Evolutionary conservation across 2,113 vertebrate species (phyloP).

Genomic region (Laterallus jamaicensis): DNA sequence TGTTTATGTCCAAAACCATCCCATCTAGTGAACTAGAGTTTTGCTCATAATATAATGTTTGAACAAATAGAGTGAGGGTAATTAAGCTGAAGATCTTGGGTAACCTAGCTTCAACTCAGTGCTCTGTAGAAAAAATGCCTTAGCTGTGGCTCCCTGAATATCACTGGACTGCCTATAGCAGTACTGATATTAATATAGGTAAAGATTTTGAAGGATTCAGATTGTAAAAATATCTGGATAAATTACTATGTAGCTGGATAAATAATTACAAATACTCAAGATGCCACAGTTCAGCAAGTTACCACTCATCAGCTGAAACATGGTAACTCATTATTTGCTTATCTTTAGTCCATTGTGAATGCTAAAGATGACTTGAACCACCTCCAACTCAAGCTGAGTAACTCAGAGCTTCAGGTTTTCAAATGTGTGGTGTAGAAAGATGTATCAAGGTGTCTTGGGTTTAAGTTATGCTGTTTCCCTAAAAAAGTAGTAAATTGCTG

Average conservation of each 20-base stretch:
- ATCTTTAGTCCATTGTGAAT: not conserved
- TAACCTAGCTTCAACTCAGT: not conserved
- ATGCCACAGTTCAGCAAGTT: not conserved
- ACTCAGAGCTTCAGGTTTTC: not conserved
- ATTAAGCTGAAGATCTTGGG: constrained; percentile 3
- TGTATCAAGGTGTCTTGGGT: not conserved
- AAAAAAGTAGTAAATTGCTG: not conserved
- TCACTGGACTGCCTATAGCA: not conserved
- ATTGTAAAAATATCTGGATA: not conserved
- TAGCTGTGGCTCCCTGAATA: not conserved
- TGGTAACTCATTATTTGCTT: not conserved
- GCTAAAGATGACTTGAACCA: not conserved
- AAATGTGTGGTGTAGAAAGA: not conserved
- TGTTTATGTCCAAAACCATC: constrained; percentile 28
- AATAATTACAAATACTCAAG: constrained; percentile 1
- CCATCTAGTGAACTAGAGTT: constrained; percentile 8
- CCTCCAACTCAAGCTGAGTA: not conserved
- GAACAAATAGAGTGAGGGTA: not conserved
- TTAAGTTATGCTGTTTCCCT: not conserved
- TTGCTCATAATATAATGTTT: constrained; percentile 13
- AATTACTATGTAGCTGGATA: not conserved
- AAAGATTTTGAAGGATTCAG: not conserved
- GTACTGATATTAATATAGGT: constrained; percentile 16
- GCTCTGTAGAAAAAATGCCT: not conserved
- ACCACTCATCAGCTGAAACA: not conserved